phyloP scores from a whole-genome alignment of 23 tunicate species.

The Ascidia mentula region DNA sequence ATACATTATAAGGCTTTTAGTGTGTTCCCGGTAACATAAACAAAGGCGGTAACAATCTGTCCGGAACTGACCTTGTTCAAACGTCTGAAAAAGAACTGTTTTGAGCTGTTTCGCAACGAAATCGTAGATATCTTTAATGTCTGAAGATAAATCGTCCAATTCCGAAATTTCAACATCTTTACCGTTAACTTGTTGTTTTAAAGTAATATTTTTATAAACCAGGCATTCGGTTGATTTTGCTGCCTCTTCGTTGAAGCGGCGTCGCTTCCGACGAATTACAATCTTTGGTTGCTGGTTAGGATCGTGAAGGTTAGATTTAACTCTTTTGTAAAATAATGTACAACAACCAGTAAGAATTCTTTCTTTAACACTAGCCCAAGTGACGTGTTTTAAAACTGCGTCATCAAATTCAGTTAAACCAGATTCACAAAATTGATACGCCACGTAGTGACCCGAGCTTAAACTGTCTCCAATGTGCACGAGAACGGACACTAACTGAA shows the following conservation, averaged over 20 bases:
- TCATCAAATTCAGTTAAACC: background rate
- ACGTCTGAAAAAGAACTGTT: background rate
- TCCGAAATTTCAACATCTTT: background rate
- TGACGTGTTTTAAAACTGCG: background rate
- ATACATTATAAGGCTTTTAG: background rate
- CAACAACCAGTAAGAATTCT: background rate
- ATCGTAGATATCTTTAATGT: background rate
- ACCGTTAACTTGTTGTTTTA: background rate
- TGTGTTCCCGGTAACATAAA: background rate
- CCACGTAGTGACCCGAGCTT: background rate
- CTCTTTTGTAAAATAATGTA: background rate
- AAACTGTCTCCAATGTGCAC: background rate
- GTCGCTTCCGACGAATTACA: background rate
- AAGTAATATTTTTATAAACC: background rate
- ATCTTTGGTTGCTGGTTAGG: too few species aligned
- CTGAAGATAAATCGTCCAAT: background rate
- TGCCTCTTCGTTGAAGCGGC: background rate
- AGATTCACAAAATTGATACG: background rate
- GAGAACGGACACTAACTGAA: background rate
- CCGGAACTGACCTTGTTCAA: background rate
- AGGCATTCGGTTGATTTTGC: background rate
- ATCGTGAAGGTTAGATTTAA: background rate
- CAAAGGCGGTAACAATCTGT: background rate
- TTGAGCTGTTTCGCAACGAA: background rate
- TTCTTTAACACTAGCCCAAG: background rate